These are phyloP conservation scores for Porites divaricata DNA, from an alignment of 92 coral and sea anemone species.

Conservation along the genomic window DNA sequence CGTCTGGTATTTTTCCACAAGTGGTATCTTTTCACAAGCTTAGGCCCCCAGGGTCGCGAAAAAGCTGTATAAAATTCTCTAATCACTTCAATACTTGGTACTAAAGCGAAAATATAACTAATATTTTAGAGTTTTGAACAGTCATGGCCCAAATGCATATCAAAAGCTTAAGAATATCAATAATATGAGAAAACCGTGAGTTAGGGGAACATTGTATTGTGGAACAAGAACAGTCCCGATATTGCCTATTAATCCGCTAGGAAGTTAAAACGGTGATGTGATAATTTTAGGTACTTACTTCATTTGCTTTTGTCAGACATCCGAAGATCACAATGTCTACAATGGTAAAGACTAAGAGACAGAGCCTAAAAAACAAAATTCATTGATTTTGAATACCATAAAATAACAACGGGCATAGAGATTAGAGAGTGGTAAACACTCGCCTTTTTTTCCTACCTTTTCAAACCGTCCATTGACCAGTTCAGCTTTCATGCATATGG, in stretches of 20 bases:
- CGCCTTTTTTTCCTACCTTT: conserved; percentile 5
- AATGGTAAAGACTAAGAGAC: no score
- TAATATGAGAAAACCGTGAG: not conserved
- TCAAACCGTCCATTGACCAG: not conserved
- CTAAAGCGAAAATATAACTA: no score
- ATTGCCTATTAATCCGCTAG: not conserved
- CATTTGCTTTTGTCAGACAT: not conserved
- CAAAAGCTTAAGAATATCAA: no score
- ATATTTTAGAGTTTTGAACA: no score
- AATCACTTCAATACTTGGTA: no score
- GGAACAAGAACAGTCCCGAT: not conserved
- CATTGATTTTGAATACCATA: no score
- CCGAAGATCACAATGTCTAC: not conserved
- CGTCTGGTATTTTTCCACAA: no score
- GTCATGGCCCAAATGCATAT: no score
- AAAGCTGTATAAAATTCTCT: no score
- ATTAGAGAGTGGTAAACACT: not conserved
- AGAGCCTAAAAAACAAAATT: not conserved
- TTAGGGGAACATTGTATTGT: no score
- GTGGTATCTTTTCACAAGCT: no score
- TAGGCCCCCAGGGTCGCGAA: no score
- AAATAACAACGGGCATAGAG: not conserved
- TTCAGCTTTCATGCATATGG: conserved; percentile 17
- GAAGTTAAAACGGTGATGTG: not conserved
- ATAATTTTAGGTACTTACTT: not conserved